phyloP scores from a whole-genome alignment of 1,140 invertebrate species.

The Microplitis demolitor region DNA sequence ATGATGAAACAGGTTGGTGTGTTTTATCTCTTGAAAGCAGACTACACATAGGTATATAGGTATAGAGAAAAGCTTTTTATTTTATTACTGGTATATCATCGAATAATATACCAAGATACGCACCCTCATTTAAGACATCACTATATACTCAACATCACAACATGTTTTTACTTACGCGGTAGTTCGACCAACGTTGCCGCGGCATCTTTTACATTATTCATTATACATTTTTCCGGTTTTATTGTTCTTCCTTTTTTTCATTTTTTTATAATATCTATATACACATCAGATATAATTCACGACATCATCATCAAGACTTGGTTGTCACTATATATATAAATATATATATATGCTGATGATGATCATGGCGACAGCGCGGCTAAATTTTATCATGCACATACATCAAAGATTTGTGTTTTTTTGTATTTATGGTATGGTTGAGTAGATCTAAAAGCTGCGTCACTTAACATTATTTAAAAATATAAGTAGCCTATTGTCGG shows the following conservation, averaged over 20 bases:
- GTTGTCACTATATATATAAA: neutral
- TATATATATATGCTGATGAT: neutral
- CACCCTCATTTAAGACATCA: conserved; percentile 39
- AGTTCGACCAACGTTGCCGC: conserved; percentile 19
- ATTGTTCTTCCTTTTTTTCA: conserved; percentile 21
- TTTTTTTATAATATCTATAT: neutral
- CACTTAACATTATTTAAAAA: neutral
- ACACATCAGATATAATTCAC: too few relatives aligned
- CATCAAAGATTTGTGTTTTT: neutral
- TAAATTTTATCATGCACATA: too few relatives aligned
- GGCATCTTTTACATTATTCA: conserved; percentile 35
- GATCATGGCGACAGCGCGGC: too few relatives aligned
- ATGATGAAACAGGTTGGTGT: neutral
- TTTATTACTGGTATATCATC: conserved; percentile 50
- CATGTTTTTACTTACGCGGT: neutral
- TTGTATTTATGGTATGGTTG: neutral
- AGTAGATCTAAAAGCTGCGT: neutral
- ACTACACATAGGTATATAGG: neutral
- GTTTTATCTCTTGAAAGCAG: conserved; percentile 32
- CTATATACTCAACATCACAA: conserved; percentile 36
- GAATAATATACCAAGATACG: conserved; percentile 54
- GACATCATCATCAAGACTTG: too few relatives aligned
- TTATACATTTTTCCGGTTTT: conserved; percentile 40
- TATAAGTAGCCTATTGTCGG: neutral
- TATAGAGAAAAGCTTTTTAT: conserved; percentile 51